A percentile compares a stretch with the other conserved stretches of the same genome.
These are phyloP conservation scores for Microdon myrmicae DNA, from an alignment of 2,888 invertebrate genomes.

Conservation along the genomic window DNA sequence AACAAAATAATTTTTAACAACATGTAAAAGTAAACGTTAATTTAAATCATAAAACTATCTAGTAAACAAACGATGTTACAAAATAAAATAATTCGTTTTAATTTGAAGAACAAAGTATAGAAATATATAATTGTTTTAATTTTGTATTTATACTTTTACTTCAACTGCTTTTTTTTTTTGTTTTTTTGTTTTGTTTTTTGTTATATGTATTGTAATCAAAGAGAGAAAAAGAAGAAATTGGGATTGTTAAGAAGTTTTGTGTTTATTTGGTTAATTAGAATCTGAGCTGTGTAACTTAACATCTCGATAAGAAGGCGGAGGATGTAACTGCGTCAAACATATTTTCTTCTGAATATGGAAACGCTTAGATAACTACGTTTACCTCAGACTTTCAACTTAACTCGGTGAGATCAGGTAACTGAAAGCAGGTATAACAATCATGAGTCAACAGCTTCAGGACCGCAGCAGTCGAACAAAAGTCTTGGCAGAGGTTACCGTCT, in stretches of 20 bases:
- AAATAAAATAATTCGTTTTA: too few species aligned
- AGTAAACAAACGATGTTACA: conserved; percentile 22
- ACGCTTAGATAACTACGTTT: conserved; percentile 2
- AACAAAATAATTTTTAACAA: conserved; percentile 30
- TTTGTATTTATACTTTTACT: too few species aligned
- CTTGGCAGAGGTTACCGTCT: conserved; percentile 5
- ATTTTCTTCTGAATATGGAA: too few species aligned
- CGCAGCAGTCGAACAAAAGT: conserved; percentile 47
- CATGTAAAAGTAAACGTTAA: neutral
- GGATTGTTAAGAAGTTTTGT: neutral
- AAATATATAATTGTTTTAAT: conserved; percentile 7
- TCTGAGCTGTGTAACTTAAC: neutral
- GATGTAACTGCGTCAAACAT: conserved; percentile 6
- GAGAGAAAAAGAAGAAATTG: neutral
- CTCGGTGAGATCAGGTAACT: conserved; percentile 47
- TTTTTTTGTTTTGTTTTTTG: too few species aligned
- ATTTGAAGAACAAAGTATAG: too few species aligned
- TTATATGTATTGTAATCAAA: too few species aligned
- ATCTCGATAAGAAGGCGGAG: conserved; percentile 8
- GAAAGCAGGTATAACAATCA: conserved; percentile 19
- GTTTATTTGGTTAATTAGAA: too few species aligned
- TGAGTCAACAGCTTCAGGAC: conserved; percentile 29
- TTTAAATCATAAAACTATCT: conserved; percentile 20
- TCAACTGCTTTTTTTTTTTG: too few species aligned
- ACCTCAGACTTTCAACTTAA: conserved; percentile 18